Conservation (phyloP, 1,140 invertebrate genomes). For the Leptinotarsa defecta region DNA sequence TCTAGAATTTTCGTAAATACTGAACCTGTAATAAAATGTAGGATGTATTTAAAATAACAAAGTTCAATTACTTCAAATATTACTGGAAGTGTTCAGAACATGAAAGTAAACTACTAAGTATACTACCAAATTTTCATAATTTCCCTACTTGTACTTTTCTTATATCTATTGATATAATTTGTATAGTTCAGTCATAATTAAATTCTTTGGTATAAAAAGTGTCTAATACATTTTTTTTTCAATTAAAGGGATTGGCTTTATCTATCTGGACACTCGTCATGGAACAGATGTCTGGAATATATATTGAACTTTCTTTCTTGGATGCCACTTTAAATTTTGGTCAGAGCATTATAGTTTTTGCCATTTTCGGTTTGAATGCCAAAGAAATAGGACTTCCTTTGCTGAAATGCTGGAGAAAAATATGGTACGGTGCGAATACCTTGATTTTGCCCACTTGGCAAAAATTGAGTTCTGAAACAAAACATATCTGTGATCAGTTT, state of each 20-base stretch:
- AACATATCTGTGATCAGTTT: slow-evolving; percentile 87
- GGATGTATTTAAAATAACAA: too few species aligned
- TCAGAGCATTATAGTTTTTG: slow-evolving; percentile 82
- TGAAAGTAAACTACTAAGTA: too few species aligned
- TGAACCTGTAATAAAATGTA: too few species aligned
- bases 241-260: slow-evolving; percentile 76
- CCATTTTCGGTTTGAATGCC: slow-evolving; percentile 84
- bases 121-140: too few species aligned
- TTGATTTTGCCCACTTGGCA: slow-evolving; percentile 73
- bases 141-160: too few species aligned
- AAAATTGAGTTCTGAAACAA: slow-evolving; percentile 76
- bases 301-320: slow-evolving; percentile 88
- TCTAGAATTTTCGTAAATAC: too few species aligned
- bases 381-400: slow-evolving; percentile 72
- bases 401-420: slow-evolving; percentile 63
- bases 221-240: background rate
- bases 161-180: too few species aligned
- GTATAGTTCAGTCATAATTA: too few species aligned
- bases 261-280: slow-evolving; percentile 85
- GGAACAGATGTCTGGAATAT: slow-evolving; percentile 85
- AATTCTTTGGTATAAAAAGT: too few species aligned
- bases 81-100: too few species aligned
- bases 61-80: too few species aligned
- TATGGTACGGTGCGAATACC: slow-evolving; percentile 73
- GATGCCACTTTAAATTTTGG: slow-evolving; percentile 88